A percentile compares a stretch with the other conserved stretches of the same genome.
phyloP scores from a whole-genome alignment of 2,888 invertebrate species.

The Mechanitis mazaeus region DNA sequence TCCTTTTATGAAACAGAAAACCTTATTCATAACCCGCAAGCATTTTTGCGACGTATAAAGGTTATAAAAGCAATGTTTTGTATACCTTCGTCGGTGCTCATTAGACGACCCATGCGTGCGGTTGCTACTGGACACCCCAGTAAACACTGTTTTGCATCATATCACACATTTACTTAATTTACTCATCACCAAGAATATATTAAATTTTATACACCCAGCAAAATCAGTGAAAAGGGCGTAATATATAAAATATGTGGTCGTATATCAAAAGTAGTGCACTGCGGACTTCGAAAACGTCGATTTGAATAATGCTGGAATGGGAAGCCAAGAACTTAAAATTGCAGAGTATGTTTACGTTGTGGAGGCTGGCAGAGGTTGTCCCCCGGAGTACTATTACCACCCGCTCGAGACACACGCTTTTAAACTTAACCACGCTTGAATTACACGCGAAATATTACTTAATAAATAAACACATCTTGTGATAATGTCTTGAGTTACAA shows the following conservation, averaged over 20 bases:
- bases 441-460: conserved; percentile 30
- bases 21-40: no score
- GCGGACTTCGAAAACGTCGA: conserved; percentile 32
- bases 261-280: conserved; percentile 28
- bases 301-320: conserved; percentile 35
- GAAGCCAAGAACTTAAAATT: conserved; percentile 38
- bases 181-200: conserved; percentile 12
- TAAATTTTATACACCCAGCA: background rate
- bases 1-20: no score
- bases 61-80: conserved; percentile 19
- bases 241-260: conserved; percentile 22
- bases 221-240: conserved; percentile 27
- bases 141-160: conserved; percentile 11
- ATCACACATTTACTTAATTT: conserved; percentile 10
- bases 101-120: conserved; percentile 13
- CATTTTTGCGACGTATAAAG: background rate
- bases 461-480: conserved; percentile 24
- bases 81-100: conserved; percentile 14
- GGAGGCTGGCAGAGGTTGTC: conserved; percentile 30
- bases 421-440: conserved; percentile 34
- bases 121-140: conserved; percentile 18
- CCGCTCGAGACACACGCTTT: conserved; percentile 32
- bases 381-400: conserved; percentile 33
- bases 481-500: conserved; percentile 12
- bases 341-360: conserved; percentile 36